Evolutionary conservation across 2,113 vertebrate genomes (phyloP).

Genomic region (Morone saxatilis): DNA sequence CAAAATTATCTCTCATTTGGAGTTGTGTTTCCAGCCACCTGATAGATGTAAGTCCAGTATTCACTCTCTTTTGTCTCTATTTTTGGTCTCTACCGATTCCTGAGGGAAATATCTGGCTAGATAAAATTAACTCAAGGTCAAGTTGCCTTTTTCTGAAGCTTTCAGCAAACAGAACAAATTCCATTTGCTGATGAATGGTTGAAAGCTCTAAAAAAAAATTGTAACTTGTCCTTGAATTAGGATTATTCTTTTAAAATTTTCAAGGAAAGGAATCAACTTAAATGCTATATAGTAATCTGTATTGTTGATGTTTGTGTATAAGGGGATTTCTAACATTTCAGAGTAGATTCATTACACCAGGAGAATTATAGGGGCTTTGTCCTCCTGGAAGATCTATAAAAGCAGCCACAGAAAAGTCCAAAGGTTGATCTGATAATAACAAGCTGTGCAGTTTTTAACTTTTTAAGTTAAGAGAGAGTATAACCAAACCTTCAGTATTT

Average conservation of each 20-base stretch:
- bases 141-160: not conserved
- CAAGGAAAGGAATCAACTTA: not conserved
- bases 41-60: not conserved
- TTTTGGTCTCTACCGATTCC: not conserved
- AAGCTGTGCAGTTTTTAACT: not conserved
- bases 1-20: not conserved
- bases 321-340: not conserved
- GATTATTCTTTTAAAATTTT: not conserved
- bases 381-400: constrained; percentile 1
- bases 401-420: not conserved
- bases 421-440: constrained; percentile 22
- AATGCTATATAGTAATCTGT: not conserved
- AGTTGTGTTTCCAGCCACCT: not conserved
- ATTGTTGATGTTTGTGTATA: not conserved
- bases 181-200: not conserved
- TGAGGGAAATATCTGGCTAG: not conserved
- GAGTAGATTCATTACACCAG: not conserved
- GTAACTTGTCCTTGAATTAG: not conserved
- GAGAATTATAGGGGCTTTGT: not conserved
- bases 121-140: not conserved
- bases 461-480: not conserved
- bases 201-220: not conserved
- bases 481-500: not conserved
- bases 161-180: not conserved
- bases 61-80: not conserved